Percentiles rank a stretch among this genome's conserved stretches.
Evolutionary conservation across 1,140 invertebrate genomes (phyloP).

Genomic region (Scaptomyza montana): DNA sequence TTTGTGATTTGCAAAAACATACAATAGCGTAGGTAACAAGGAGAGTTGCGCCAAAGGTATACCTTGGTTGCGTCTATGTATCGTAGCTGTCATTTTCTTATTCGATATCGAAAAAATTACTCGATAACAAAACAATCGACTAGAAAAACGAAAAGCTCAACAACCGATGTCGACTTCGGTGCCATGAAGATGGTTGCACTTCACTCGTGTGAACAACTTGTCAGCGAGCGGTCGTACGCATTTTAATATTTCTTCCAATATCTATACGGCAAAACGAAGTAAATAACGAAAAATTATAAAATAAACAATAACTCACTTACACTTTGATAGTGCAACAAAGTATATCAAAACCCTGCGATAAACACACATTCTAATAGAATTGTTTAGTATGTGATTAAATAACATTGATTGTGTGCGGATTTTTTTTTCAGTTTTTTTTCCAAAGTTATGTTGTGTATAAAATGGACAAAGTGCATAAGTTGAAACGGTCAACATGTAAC

Average conservation of each 20-base stretch:
- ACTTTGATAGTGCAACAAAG: constrained; percentile 39
- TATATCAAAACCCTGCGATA: neutral
- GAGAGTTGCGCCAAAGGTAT: no score
- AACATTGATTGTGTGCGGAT: constrained; percentile 22
- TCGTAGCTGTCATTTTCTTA: neutral
- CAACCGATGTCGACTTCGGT: constrained; percentile 9
- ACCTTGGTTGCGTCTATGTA: no score
- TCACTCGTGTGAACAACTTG: constrained; percentile 72
- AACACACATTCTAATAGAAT: neutral
- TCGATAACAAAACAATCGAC: constrained; percentile 25
- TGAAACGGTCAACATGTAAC: neutral
- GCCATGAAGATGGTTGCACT: constrained; percentile 4
- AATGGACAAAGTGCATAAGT: constrained; percentile 24
- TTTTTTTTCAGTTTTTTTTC: constrained; percentile 11
- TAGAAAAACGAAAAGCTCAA: constrained; percentile 15
- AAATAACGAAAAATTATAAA: constrained; percentile 45
- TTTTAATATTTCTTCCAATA: constrained; percentile 51
- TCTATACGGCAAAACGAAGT: constrained; percentile 47
- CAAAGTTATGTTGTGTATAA: constrained; percentile 17
- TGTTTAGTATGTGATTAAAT: constrained; percentile 40
- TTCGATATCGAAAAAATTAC: constrained; percentile 8
- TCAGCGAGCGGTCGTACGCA: constrained; percentile 74
- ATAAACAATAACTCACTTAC: constrained; percentile 36
- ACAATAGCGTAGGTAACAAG: no score
- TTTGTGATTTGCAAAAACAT: no score